Percentiles rank a stretch among this genome's conserved stretches.
Evolutionary conservation across 2,113 vertebrate species (phyloP).

Genomic region (Petrocephalus zakoni): DNA sequence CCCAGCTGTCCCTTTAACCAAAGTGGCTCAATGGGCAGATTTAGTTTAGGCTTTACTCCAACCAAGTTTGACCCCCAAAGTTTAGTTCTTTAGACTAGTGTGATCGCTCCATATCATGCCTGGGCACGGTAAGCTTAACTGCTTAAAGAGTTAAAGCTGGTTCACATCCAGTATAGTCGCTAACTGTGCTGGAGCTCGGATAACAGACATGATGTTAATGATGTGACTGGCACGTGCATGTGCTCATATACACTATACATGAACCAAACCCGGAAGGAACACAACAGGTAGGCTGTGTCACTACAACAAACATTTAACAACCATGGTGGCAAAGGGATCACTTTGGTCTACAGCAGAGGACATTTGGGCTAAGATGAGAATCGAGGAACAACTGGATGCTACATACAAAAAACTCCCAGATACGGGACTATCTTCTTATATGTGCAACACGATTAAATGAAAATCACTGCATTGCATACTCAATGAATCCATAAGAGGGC

Average conservation of each 20-base stretch:
- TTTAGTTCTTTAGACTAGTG: too few species aligned
- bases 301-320: not conserved
- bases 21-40: too few species aligned
- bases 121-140: not conserved
- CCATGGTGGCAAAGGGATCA: not conserved
- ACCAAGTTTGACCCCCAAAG: too few species aligned
- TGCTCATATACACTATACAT: not conserved
- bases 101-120: too few species aligned
- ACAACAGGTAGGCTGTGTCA: not conserved
- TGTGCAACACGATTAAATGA: not conserved
- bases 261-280: not conserved
- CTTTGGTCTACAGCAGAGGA: not conserved
- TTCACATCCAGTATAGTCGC: not conserved
- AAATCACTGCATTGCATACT: not conserved
- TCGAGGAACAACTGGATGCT: not conserved
- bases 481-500: not conserved
- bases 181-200: not conserved
- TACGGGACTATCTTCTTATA: not conserved
- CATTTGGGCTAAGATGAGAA: not conserved
- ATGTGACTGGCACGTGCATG: not conserved
- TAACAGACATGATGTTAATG: not conserved
- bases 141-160: not conserved
- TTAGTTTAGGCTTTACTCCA: too few species aligned
- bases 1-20: not conserved
- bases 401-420: not conserved